phyloP scores from a whole-genome alignment of 2,888 invertebrate genomes.

The Elmis aenea region DNA sequence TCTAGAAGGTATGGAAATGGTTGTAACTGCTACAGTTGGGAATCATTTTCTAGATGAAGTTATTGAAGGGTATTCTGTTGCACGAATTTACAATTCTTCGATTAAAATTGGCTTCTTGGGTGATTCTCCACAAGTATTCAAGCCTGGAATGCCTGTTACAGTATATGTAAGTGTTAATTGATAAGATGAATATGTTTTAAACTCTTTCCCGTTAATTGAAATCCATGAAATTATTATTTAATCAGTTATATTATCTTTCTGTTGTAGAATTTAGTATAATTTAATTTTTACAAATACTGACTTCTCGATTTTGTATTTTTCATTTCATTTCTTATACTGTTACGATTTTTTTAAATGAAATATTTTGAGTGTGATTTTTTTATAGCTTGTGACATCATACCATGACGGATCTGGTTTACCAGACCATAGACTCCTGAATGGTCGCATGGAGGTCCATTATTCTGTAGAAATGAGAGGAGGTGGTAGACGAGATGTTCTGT shows the following conservation, averaged over 20 bases:
- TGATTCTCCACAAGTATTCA: conserved; percentile 88
- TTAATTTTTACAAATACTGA: too few relatives aligned
- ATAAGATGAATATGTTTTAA: too few relatives aligned
- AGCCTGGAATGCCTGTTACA: conserved; percentile 88
- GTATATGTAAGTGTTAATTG: conserved; percentile 69
- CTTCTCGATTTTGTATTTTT: too few relatives aligned
- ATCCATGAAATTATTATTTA: too few relatives aligned
- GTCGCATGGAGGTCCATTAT: conserved; percentile 64
- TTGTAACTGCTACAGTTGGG: conserved; percentile 80
- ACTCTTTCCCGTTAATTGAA: too few relatives aligned
- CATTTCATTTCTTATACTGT: too few relatives aligned
- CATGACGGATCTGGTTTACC: conserved; percentile 84
- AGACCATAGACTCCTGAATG: conserved; percentile 56
- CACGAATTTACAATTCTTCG: conserved; percentile 83
- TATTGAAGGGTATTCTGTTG: conserved; percentile 80
- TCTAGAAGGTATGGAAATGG: conserved; percentile 74
- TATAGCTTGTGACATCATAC: conserved; percentile 84
- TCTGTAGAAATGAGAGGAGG: conserved; percentile 59
- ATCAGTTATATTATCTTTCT: too few relatives aligned
- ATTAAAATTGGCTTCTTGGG: conserved; percentile 81
- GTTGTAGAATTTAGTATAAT: too few relatives aligned
- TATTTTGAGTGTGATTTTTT: too few relatives aligned
- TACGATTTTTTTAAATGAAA: too few relatives aligned
- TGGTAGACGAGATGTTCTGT: conserved; percentile 60
- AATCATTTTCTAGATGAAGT: conserved; percentile 82